A percentile compares a stretch with the other conserved stretches of the same genome.
phyloP scores from a whole-genome alignment of 2,113 vertebrate genomes.

The Xiphias gladius region DNA sequence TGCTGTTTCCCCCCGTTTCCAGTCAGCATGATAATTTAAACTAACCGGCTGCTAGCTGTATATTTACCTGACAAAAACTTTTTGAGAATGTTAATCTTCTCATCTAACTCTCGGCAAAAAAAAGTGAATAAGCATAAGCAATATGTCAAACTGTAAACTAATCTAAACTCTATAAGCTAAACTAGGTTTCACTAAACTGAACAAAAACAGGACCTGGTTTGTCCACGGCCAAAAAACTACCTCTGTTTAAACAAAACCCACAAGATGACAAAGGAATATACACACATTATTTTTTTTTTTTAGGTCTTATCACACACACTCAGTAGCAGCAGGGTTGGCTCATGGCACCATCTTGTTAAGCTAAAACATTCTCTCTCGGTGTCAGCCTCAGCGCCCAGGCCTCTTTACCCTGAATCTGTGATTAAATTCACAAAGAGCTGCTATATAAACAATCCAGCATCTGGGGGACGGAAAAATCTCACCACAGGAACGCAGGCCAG shows the following conservation, averaged over 20 bases:
- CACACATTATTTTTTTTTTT: slow-evolving; percentile 20
- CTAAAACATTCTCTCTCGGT: slow-evolving; percentile 67
- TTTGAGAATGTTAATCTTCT: background rate
- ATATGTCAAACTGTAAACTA: background rate
- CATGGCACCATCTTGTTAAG: slow-evolving; percentile 77
- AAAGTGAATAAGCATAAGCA: background rate
- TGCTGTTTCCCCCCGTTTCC: background rate
- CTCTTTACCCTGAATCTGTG: slow-evolving; percentile 71
- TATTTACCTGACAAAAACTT: background rate
- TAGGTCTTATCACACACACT: slow-evolving; percentile 51
- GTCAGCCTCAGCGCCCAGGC: slow-evolving; percentile 60
- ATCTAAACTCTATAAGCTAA: background rate
- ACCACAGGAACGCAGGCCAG: slow-evolving; percentile 77
- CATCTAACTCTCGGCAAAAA: background rate
- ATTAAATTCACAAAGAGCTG: slow-evolving; percentile 81
- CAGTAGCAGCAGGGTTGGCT: slow-evolving; percentile 54
- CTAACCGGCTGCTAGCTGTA: background rate
- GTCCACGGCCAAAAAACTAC: background rate
- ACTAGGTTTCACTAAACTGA: background rate
- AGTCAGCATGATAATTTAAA: background rate
- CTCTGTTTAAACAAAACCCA: slow-evolving; percentile 5
- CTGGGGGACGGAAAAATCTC: slow-evolving; percentile 78
- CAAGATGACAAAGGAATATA: slow-evolving; percentile 33
- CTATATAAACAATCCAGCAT: slow-evolving; percentile 82
- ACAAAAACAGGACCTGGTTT: background rate